Percentiles rank a stretch among this genome's conserved stretches.
Conservation (phyloP, 2,888 invertebrate genomes). For the Spilarctia lutea region DNA sequence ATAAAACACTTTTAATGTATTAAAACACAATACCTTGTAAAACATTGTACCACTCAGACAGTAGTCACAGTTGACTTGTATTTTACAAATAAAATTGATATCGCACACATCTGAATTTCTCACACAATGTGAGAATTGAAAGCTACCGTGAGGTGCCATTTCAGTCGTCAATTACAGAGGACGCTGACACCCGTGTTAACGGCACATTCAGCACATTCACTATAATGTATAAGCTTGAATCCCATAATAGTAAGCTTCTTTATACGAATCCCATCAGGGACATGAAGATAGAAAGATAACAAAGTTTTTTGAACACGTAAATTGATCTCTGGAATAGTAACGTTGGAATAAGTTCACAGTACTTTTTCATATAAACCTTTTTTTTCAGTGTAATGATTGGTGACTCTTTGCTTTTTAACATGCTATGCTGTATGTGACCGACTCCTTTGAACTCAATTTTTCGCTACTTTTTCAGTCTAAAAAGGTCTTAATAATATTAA, state of each 20-base stretch:
- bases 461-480: too few relatives aligned
- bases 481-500: too few relatives aligned
- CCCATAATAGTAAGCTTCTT: constrained; percentile 34
- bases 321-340: neutral
- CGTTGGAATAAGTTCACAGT: neutral
- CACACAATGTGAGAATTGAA: constrained; percentile 3
- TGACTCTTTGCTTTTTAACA: too few relatives aligned
- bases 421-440: too few relatives aligned
- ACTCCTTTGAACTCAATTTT: too few relatives aligned
- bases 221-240: constrained; percentile 36
- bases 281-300: neutral
- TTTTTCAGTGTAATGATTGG: neutral
- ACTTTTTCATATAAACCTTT: neutral
- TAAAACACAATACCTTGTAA: neutral
- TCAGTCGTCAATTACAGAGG: constrained; percentile 18
- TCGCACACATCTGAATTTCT: constrained; percentile 5
- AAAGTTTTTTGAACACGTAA: neutral
- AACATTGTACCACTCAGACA: neutral
- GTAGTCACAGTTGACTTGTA: too few relatives aligned
- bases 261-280: constrained; percentile 5
- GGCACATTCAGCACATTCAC: constrained; percentile 20
- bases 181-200: constrained; percentile 1
- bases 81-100: constrained; percentile 5
- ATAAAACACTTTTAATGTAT: neutral
- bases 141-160: constrained; percentile 13